Evolutionary conservation across 2,113 vertebrate genomes (phyloP).

Genomic region (Pan paniscus): DNA sequence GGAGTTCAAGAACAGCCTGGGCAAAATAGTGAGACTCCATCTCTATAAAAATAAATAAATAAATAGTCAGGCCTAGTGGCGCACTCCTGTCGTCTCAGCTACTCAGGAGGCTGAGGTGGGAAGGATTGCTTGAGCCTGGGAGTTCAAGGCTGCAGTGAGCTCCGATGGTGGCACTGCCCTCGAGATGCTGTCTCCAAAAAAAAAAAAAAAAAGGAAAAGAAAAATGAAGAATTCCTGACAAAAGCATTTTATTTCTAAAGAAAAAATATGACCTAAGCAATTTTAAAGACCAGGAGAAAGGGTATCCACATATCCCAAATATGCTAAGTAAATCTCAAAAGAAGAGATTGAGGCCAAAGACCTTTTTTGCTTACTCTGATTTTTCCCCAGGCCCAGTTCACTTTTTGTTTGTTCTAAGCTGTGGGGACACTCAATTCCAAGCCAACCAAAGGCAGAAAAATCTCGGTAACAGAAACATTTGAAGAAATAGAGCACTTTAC

Average conservation of each 20-base stretch:
- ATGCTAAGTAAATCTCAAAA: background rate
- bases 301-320: background rate
- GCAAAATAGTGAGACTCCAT: too few relatives aligned
- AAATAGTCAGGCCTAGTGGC: too few relatives aligned
- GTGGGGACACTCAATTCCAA: background rate
- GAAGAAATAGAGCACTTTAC: background rate
- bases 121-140: too few relatives aligned
- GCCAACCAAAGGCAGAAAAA: background rate
- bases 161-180: too few relatives aligned
- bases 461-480: background rate
- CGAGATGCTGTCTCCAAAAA: too few relatives aligned
- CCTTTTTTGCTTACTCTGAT: background rate
- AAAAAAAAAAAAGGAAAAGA: too few relatives aligned
- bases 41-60: too few relatives aligned
- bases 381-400: background rate
- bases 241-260: background rate
- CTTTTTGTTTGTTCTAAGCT: background rate
- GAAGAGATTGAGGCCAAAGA: background rate
- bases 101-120: too few relatives aligned
- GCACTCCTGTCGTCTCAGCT: too few relatives aligned
- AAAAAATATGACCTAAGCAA: background rate
- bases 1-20: too few relatives aligned
- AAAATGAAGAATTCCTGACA: background rate
- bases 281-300: background rate
- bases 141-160: too few relatives aligned